These are phyloP conservation scores for Gavialis gangeticus DNA, from an alignment of 2,113 vertebrate genomes.

Conservation along the genomic window DNA sequence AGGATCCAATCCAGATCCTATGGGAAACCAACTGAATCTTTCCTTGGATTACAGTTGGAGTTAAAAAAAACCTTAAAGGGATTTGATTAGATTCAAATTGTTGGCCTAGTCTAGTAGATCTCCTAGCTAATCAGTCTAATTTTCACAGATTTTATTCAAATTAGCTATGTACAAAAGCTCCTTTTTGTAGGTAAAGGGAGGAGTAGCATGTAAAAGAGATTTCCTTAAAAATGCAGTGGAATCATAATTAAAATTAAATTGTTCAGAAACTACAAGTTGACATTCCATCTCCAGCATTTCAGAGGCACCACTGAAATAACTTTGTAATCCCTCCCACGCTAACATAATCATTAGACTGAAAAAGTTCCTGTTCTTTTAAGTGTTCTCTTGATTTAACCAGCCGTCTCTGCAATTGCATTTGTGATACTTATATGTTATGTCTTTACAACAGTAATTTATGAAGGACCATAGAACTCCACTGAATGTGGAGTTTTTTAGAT, in stretches of 20 bases:
- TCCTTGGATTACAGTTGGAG: neutral
- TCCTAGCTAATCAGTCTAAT: neutral
- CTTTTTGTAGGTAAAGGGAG: neutral
- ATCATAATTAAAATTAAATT: neutral
- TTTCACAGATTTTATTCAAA: neutral
- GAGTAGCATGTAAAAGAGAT: neutral
- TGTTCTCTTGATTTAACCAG: constrained; percentile 34
- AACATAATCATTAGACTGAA: neutral
- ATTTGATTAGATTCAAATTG: neutral
- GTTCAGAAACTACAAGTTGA: constrained; percentile 14
- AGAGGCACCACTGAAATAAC: neutral
- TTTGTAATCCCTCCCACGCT: neutral
- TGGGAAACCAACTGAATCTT: neutral
- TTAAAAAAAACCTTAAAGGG: neutral
- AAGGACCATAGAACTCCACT: neutral
- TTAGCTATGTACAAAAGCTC: too few species aligned
- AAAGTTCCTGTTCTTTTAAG: constrained; percentile 9
- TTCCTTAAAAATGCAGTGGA: neutral
- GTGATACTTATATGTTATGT: neutral
- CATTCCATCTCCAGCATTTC: neutral
- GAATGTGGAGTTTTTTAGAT: neutral
- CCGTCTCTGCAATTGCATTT: neutral
- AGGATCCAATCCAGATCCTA: neutral
- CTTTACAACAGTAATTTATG: neutral
- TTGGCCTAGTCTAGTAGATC: neutral